These are phyloP conservation scores for Psophia crepitans DNA, from an alignment of 2,113 vertebrate species.

Conservation along the genomic window DNA sequence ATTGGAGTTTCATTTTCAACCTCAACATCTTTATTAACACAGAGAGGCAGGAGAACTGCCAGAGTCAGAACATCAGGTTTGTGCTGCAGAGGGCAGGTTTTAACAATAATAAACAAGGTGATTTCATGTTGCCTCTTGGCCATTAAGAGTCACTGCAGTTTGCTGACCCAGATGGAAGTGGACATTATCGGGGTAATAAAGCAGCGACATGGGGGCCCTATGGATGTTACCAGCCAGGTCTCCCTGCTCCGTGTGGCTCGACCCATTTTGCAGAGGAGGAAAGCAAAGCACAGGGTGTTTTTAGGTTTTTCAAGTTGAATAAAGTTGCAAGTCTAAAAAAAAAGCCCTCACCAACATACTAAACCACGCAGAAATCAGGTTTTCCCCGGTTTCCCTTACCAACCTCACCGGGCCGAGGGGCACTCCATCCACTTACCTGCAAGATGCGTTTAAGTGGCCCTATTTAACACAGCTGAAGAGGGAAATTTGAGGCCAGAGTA, in stretches of 20 bases:
- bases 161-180: background rate
- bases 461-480: background rate
- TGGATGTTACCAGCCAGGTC: background rate
- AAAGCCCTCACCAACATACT: background rate
- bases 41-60: background rate
- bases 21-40: background rate
- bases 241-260: fast-evolving
- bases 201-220: fast-evolving
- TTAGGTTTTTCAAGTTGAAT: background rate
- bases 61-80: background rate
- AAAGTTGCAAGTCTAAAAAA: background rate
- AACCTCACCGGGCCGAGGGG: fast-evolving
- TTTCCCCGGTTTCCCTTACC: background rate
- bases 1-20: background rate
- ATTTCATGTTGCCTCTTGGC: background rate
- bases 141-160: background rate
- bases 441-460: background rate
- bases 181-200: background rate
- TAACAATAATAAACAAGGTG: background rate
- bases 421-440: background rate
- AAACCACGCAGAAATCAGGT: fast-evolving
- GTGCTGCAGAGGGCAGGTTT: background rate
- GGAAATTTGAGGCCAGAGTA: background rate
- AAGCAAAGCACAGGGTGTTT: background rate
- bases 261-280: background rate